A percentile compares a stretch with the other conserved stretches of the same genome.
Conservation (phyloP, 2,888 invertebrate genomes). For the Terebella lapidaria region DNA sequence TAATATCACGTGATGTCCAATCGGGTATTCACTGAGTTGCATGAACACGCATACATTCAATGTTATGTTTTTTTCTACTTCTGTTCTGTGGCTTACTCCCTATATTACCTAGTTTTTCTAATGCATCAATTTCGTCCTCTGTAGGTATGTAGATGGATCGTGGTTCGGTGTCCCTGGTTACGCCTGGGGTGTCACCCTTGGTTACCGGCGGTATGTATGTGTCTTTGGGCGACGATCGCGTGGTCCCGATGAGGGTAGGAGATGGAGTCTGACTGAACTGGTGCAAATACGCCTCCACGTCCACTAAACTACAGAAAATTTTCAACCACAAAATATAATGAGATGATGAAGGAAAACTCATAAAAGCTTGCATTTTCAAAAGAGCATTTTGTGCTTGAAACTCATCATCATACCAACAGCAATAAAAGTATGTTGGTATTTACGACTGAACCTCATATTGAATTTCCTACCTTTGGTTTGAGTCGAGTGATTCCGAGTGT, state of each 20-base stretch:
- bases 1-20: background rate
- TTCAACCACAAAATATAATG: too few species aligned
- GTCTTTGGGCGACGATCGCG: background rate
- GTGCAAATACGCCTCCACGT: background rate
- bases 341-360: too few species aligned
- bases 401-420: too few species aligned
- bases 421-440: too few species aligned
- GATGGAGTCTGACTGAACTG: background rate
- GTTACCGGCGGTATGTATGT: background rate
- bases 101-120: background rate
- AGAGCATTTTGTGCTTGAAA: too few species aligned
- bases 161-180: background rate
- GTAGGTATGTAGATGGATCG: background rate
- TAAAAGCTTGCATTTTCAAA: too few species aligned
- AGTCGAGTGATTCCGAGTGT: background rate
- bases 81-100: too few species aligned
- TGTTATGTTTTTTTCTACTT: too few species aligned
- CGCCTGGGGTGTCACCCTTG: background rate
- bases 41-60: too few species aligned
- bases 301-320: background rate
- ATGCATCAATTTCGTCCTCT: slow-evolving; percentile 1
- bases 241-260: background rate
- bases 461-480: too few species aligned
- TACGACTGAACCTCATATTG: too few species aligned
- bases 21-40: background rate